phyloP scores from a whole-genome alignment of 2,888 invertebrate species.

The Pteria penguin region DNA sequence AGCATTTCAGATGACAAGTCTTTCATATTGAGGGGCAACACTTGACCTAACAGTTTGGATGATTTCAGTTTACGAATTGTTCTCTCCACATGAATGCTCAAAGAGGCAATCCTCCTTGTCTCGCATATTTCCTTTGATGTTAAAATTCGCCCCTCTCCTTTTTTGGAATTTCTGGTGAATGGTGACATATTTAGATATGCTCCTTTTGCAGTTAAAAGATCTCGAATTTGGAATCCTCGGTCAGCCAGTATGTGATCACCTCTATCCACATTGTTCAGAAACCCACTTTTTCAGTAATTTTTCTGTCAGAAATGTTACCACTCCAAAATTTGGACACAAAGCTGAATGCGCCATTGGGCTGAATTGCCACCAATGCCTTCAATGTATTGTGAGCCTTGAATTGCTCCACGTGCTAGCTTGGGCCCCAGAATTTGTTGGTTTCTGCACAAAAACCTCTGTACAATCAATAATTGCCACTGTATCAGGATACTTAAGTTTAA shows the following conservation, averaged over 20 bases:
- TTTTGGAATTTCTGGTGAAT: background rate
- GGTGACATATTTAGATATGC: slow-evolving; percentile 20
- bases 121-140: slow-evolving; percentile 17
- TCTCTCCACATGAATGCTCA: slow-evolving; percentile 18
- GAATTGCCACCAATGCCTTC: slow-evolving; percentile 18
- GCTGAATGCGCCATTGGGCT: slow-evolving; percentile 16
- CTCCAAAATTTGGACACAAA: too few relatives aligned
- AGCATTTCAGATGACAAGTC: slow-evolving; percentile 11
- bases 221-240: slow-evolving; percentile 12
- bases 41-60: slow-evolving; percentile 1
- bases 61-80: slow-evolving; percentile 5
- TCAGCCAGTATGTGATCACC: slow-evolving; percentile 17
- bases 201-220: slow-evolving; percentile 19
- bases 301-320: too few relatives aligned
- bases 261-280: background rate
- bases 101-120: slow-evolving; percentile 11
- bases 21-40: slow-evolving; percentile 11
- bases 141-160: slow-evolving; percentile 3
- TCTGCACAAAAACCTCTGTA: background rate
- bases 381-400: slow-evolving; percentile 10
- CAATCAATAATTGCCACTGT: slow-evolving; percentile 16
- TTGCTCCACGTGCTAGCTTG: slow-evolving; percentile 13
- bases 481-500: slow-evolving; percentile 18
- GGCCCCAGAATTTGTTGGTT: too few relatives aligned
- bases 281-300: background rate